Evolutionary conservation across 2,888 invertebrate species (phyloP).

Genomic region (Rhaphigaster nebulosa): DNA sequence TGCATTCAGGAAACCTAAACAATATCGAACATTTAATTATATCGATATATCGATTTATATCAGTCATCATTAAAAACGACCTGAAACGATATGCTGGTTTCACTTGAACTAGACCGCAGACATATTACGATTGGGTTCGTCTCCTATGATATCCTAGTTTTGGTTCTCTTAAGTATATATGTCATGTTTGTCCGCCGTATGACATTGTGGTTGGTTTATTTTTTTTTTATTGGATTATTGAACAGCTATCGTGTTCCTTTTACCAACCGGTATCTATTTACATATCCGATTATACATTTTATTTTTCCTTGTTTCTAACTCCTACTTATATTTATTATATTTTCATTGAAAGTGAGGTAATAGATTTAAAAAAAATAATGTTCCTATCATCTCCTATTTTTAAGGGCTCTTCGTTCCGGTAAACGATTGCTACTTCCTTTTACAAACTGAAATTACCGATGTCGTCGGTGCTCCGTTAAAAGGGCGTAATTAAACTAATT

Average conservation of each 20-base stretch:
- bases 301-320: neutral
- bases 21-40: neutral
- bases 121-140: neutral
- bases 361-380: too few relatives aligned
- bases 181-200: neutral
- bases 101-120: conserved; percentile 19
- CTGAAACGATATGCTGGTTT: conserved; percentile 8
- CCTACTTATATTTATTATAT: neutral
- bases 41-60: neutral
- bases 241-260: neutral
- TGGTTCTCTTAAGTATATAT: neutral
- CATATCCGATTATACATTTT: neutral
- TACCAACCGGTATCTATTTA: neutral
- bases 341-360: neutral
- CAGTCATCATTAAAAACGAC: neutral
- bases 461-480: too few relatives aligned
- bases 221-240: neutral
- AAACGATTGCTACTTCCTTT: too few relatives aligned
- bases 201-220: conserved; percentile 5
- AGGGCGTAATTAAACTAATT: too few relatives aligned
- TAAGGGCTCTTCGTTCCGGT: too few relatives aligned
- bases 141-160: neutral
- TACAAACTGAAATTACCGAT: too few relatives aligned
- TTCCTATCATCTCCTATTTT: too few relatives aligned
- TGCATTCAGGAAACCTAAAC: neutral